These are phyloP conservation scores for Rhea pennata DNA, from an alignment of 2,113 vertebrate species.

Conservation along the genomic window DNA sequence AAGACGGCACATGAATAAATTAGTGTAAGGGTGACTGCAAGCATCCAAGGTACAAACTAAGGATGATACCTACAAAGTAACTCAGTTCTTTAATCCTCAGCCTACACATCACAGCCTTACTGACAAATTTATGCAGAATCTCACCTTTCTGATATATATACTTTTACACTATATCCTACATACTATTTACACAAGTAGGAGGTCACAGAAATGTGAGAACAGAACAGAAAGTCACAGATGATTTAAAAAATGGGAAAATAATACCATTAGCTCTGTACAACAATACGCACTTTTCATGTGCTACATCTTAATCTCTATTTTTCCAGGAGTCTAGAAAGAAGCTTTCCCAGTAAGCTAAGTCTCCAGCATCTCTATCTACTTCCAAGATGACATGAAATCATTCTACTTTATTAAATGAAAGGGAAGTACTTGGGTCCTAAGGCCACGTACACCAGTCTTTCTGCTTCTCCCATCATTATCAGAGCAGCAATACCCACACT, in stretches of 20 bases:
- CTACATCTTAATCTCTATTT: not conserved
- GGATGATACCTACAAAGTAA: not conserved
- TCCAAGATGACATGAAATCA: not conserved
- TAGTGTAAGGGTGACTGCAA: not conserved
- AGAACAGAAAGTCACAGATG: not conserved
- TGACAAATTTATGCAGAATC: not conserved
- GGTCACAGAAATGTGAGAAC: not conserved
- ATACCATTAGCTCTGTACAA: not conserved
- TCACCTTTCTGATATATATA: not conserved
- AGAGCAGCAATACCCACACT: not conserved
- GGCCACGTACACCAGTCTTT: not conserved
- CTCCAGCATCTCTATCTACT: not conserved
- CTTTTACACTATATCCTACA: not conserved
- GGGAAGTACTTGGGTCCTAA: not conserved
- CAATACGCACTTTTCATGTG: not conserved
- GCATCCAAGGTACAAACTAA: not conserved
- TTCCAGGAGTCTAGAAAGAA: not conserved
- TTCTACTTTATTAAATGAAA: not conserved
- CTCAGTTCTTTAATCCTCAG: not conserved
- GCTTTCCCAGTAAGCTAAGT: not conserved
- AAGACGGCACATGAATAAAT: not conserved
- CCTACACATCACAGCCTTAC: not conserved
- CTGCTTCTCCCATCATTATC: not conserved
- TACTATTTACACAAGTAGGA: not conserved
- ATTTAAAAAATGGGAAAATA: not conserved